Percentiles rank a stretch among this genome's conserved stretches.
These are phyloP conservation scores for Mongoloraphidia duomilia DNA, from an alignment of 2,888 invertebrate species.

Conservation along the genomic window DNA sequence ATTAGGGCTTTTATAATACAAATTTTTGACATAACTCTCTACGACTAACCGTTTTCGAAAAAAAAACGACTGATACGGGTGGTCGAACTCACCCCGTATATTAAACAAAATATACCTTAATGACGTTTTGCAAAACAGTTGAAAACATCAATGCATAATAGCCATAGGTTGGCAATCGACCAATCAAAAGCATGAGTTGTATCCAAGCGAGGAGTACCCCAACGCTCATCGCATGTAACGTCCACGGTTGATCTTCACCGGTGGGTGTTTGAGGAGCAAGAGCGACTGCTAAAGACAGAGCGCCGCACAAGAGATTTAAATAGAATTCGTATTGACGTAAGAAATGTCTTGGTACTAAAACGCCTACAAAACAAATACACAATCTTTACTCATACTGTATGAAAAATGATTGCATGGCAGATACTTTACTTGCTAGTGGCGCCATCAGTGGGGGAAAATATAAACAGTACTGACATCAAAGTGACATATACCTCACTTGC, in stretches of 20 bases:
- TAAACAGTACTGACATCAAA: too few relatives aligned
- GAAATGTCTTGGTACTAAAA: slow-evolving; percentile 24
- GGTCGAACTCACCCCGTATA: too few relatives aligned
- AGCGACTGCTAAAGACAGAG: slow-evolving; percentile 24
- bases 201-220: slow-evolving; percentile 36
- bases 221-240: slow-evolving; percentile 29
- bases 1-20: too few relatives aligned
- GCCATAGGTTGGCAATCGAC: slow-evolving; percentile 37
- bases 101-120: slow-evolving; percentile 26
- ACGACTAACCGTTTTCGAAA: too few relatives aligned
- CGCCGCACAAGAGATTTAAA: slow-evolving; percentile 26
- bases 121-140: slow-evolving; percentile 36
- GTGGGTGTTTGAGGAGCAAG: slow-evolving; percentile 15
- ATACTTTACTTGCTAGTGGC: too few relatives aligned
- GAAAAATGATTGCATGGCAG: too few relatives aligned
- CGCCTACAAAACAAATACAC: slow-evolving; percentile 18
- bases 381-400: not conserved
- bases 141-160: slow-evolving; percentile 41
- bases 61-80: too few relatives aligned
- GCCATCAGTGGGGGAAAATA: too few relatives aligned
- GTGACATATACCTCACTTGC: too few relatives aligned
- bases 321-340: slow-evolving; percentile 29
- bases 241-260: slow-evolving; percentile 18
- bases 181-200: slow-evolving; percentile 37
- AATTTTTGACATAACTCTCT: too few relatives aligned